Evolutionary conservation across 2,113 vertebrate genomes (phyloP).

Genomic region (Deroptyus accipitrinus): DNA sequence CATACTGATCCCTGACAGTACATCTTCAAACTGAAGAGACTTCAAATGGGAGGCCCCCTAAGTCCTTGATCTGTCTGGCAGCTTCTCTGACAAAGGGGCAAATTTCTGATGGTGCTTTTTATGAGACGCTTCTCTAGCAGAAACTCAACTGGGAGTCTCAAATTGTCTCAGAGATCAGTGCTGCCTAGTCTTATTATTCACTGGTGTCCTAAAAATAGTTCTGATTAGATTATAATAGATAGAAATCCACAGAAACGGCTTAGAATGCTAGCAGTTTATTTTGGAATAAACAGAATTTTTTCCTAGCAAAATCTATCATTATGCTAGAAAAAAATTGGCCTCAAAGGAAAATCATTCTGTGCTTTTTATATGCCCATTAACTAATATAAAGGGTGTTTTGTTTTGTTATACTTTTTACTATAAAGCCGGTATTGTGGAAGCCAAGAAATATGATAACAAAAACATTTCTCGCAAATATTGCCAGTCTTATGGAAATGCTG

Average conservation of each 20-base stretch:
- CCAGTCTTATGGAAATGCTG: neutral
- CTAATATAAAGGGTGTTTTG: neutral
- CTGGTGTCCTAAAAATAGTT: conserved; percentile 35
- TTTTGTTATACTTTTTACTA: neutral
- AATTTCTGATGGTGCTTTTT: conserved; percentile 33
- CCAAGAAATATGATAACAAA: neutral
- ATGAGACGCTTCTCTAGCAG: neutral
- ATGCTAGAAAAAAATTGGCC: neutral
- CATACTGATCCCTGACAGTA: neutral
- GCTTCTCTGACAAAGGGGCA: conserved; percentile 29
- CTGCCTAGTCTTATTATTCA: neutral
- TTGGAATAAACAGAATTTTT: conserved; percentile 26
- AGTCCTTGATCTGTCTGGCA: conserved; percentile 50
- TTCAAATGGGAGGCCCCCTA: conserved; percentile 29
- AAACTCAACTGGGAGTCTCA: neutral
- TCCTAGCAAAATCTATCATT: conserved; percentile 13
- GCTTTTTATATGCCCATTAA: neutral
- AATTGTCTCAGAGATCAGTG: conserved; percentile 25
- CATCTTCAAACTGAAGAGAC: neutral
- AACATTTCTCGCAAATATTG: neutral
- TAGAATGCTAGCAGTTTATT: conserved; percentile 43
- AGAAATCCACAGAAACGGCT: conserved; percentile 5
- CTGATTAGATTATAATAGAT: conserved; percentile 40
- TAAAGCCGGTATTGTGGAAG: neutral
- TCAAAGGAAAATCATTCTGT: neutral